Percentiles rank a stretch among this genome's conserved stretches.
Conservation (phyloP, 2,888 invertebrate species). For the Morpho achilles region DNA sequence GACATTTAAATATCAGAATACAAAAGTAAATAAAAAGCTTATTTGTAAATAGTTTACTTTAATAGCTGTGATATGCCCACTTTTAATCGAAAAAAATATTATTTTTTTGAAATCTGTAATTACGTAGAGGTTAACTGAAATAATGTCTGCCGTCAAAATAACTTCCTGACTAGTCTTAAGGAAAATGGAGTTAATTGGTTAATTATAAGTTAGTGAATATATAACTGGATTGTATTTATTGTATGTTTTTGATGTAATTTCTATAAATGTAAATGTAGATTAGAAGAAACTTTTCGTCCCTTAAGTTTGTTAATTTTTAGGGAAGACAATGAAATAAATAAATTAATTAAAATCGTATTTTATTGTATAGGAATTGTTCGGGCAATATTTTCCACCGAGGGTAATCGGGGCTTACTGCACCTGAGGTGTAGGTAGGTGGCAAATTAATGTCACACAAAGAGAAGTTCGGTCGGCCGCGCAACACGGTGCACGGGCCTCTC, state of each 20-base stretch:
- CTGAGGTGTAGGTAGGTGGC: too few relatives aligned
- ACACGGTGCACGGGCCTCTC: too few relatives aligned
- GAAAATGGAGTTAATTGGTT: slow-evolving; percentile 37
- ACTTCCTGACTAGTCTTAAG: slow-evolving; percentile 69
- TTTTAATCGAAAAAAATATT: slow-evolving; percentile 36
- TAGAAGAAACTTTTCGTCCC: slow-evolving; percentile 50
- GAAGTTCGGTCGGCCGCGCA: too few relatives aligned
- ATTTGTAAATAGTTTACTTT: slow-evolving; percentile 58
- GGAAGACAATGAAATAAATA: slow-evolving; percentile 36
- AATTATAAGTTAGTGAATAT: slow-evolving; percentile 47
- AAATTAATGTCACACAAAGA: too few relatives aligned
- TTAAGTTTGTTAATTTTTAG: slow-evolving; percentile 52
- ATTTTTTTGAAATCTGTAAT: slow-evolving; percentile 28
- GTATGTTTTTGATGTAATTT: slow-evolving; percentile 43
- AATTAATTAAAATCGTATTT: slow-evolving; percentile 20
- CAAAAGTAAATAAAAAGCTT: slow-evolving; percentile 28
- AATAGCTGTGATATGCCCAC: slow-evolving; percentile 74
- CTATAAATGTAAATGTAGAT: slow-evolving; percentile 30
- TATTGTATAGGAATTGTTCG: too few relatives aligned
- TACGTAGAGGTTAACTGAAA: slow-evolving; percentile 33
- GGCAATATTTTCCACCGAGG: too few relatives aligned
- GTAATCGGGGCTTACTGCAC: too few relatives aligned
- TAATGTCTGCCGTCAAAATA: slow-evolving; percentile 30
- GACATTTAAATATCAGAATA: slow-evolving; percentile 11
- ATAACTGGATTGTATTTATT: slow-evolving; percentile 42